Conservation (phyloP, 1,140 invertebrate genomes). For the Plectrocnemia conspersa region DNA sequence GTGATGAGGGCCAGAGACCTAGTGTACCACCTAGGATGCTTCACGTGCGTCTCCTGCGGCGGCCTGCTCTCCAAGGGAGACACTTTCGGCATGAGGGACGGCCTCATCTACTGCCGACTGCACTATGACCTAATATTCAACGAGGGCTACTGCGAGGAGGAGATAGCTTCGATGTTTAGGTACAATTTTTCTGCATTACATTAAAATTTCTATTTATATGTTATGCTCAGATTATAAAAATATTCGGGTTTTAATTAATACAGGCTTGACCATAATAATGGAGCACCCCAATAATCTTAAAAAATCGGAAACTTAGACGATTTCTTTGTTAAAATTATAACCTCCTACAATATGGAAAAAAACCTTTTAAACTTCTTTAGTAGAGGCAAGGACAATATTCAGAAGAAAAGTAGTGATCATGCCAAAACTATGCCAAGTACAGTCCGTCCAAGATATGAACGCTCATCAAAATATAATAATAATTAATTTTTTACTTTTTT, state of each 20-base stretch:
- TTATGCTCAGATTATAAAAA: too few relatives aligned
- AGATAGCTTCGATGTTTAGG: constrained; percentile 50
- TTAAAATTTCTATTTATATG: background rate
- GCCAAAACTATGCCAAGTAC: too few relatives aligned
- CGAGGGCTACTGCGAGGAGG: constrained; percentile 53
- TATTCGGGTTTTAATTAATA: too few relatives aligned
- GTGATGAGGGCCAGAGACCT: constrained; percentile 86
- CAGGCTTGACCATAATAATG: too few relatives aligned
- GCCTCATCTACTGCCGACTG: constrained; percentile 70
- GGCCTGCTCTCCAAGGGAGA: constrained; percentile 75
- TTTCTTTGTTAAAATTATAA: too few relatives aligned
- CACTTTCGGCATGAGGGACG: constrained; percentile 81
- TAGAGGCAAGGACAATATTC: too few relatives aligned
- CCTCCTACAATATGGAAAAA: background rate
- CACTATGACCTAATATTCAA: constrained; percentile 56
- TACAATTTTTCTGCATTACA: constrained; percentile 25
- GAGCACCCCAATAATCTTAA: too few relatives aligned
- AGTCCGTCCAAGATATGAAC: too few relatives aligned
- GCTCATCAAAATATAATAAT: too few relatives aligned
- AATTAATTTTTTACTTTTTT: too few relatives aligned
- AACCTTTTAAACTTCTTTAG: background rate
- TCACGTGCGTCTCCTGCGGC: constrained; percentile 82
- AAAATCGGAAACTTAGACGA: too few relatives aligned
- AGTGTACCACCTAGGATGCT: constrained; percentile 88
- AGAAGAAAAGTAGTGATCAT: too few relatives aligned